Evolutionary conservation across 2,113 vertebrate genomes (phyloP).

Genomic region (Mormyrus lacerda): DNA sequence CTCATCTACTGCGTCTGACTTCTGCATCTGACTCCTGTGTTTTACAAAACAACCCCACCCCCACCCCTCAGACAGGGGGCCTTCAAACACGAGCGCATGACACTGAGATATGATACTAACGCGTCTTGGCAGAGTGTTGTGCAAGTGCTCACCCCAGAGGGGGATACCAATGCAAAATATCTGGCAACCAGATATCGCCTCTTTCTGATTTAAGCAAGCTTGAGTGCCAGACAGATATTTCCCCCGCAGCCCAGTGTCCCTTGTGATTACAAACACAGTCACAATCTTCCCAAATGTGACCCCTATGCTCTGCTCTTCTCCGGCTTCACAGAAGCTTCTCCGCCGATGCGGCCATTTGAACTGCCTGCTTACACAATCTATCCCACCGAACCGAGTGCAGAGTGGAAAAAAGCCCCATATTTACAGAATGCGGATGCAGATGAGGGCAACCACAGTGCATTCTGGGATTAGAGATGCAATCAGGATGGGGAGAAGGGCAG

Average conservation of each 20-base stretch:
- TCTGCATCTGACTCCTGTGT: too few relatives aligned
- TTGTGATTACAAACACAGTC: background rate
- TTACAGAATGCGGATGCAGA: background rate
- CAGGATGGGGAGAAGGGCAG: background rate
- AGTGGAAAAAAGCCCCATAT: background rate
- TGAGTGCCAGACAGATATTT: background rate
- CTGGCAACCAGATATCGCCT: background rate
- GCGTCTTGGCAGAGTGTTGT: background rate
- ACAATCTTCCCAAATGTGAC: background rate
- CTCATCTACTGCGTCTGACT: too few relatives aligned
- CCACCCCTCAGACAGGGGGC: background rate
- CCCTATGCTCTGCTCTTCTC: slow-evolving; percentile 30
- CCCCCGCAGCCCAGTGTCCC: background rate
- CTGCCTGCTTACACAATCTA: slow-evolving; percentile 44
- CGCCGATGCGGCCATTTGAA: slow-evolving; percentile 17
- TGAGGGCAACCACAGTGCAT: background rate
- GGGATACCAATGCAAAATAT: background rate
- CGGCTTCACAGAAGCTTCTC: slow-evolving; percentile 5
- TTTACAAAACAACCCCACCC: background rate
- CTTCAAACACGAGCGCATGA: background rate
- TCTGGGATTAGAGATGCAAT: background rate
- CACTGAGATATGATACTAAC: background rate
- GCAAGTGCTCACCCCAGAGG: background rate
- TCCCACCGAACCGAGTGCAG: slow-evolving; percentile 33
- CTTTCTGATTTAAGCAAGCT: slow-evolving; percentile 5